Base-by-base conservation (phyloP, 2,888 invertebrate species). In the Bombylius discolor region DNA sequence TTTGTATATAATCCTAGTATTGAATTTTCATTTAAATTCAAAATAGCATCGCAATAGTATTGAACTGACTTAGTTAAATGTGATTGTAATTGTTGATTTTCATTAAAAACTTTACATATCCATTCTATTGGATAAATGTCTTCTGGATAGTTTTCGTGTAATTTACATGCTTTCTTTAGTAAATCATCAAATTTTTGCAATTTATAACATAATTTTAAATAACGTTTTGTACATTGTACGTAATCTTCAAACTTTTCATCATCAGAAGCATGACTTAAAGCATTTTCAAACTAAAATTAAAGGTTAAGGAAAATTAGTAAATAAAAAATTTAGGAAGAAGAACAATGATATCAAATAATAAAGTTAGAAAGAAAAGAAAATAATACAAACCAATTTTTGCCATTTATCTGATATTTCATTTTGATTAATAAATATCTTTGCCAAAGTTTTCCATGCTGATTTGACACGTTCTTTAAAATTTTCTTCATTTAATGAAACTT, bases 1-100 rank as follows among this genome's bases (percentile, higher is more conserved):
- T 79, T 79, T 4, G 85, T 78, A 48, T 87, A 73, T 39, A 78
- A 69, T 4, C 79, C 84, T 65, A 81, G 77, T 63, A 79, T 78
- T 0, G 84, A 84, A 59, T 79, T 77, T 60, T 77, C 68, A 64
- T 85, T 79, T 7, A 82, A 68, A 52, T 75, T 67, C 53, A 80
- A 70, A 5, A 88, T 73, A 58, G 70, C 69, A 49, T 79, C 73
- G 52, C 77, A 74, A 67, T 80, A 77, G 47, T 70, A 64, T 55
- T 78, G 75, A 60, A 84, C 76, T 42, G 69, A 59, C n/a, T 65
- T 61, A 50, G 53, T 23, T 12, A 53, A 47, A 0, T 58, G 39
- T 5, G 50, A 8, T 13, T 65, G 55, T 1, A 59, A 58, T n/a
- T 62, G 57, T 47, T 66, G 62, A 42, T 67, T 65, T 64, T 83